Evolutionary conservation across 2,797 vertebrate species (phyloP), one percentile per base, ranked within the genome.

Genomic region (Silurus aristotelis): DNA sequence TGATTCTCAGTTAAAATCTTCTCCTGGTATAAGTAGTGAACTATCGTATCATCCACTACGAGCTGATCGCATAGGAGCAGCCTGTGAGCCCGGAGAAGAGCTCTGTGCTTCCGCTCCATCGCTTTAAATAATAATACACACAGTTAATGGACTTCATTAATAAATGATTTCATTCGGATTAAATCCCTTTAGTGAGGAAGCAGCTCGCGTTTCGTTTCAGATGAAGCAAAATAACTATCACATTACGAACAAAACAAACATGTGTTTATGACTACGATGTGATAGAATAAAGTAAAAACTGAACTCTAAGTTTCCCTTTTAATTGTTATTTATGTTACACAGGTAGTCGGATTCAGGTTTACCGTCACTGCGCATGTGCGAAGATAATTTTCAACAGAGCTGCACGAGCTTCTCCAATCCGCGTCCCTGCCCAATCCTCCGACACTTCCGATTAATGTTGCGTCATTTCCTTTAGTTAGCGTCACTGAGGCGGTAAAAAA

Each of bases 21-120:
- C 92, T 99, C 98, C 92, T 99, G 97, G 88, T 95, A 97, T 90
- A 99, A 95, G 64, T 97, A 95, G 64, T 96, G 97, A 89, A 98
- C 92, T 83, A 98, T 92, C 1, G 94, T 68, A 68, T 97, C 97
- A 1, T 95, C 95, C 78, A 97, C 96, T 89, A 97, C 88, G 7
- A 98, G 93, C 89, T 97, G 94, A 0, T 94, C 92, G 83, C 95
- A 95, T 77, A 99, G 93, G 22, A 95, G 91, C 80, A 97, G 87
- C 9, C 96, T 93, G 84, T 96, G 91, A 0, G 92, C 93, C 81
- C 96, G 95, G 38, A 99, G 95, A 27, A 97, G 84, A 0, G 94
- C 93, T 86, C 91, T 95, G 92, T 99, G 97, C 66, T 76, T 94
- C 68, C 92, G 92, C 48, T 99, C 96, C 98, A 99, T 99, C 8